Evolutionary conservation across 1,140 invertebrate species (phyloP).

Genomic region (Oedothorax gibbosus): DNA sequence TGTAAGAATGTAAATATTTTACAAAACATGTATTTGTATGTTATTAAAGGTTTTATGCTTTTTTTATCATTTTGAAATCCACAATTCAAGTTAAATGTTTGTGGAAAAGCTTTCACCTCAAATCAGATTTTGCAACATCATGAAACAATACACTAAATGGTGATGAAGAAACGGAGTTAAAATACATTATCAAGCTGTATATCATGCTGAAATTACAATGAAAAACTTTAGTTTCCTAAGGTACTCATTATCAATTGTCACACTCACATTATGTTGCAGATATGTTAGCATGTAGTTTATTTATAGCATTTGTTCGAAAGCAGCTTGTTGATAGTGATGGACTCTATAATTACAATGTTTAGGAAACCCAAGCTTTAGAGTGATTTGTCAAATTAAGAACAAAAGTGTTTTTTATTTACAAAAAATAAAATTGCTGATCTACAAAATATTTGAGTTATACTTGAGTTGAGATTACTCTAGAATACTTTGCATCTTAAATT

Average conservation of each 20-base stretch:
- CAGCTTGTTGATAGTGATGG: background rate
- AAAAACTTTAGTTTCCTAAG: background rate
- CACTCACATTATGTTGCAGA: background rate
- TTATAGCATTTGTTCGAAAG: background rate
- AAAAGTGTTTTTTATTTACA: too few relatives aligned
- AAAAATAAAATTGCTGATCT: too few relatives aligned
- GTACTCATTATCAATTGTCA: too few relatives aligned
- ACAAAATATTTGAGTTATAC: too few relatives aligned
- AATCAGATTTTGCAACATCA: background rate
- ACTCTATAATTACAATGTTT: background rate
- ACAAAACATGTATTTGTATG: too few relatives aligned
- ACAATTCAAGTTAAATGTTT: constrained; percentile 61
- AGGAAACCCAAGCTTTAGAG: too few relatives aligned
- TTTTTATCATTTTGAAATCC: constrained; percentile 62
- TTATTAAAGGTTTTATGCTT: too few relatives aligned
- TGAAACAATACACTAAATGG: constrained; percentile 7
- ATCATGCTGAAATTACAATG: background rate
- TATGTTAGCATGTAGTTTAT: background rate
- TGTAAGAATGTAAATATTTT: too few relatives aligned
- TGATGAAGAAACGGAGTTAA: background rate
- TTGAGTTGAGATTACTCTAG: too few relatives aligned
- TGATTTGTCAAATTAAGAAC: too few relatives aligned
- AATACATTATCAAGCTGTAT: background rate
- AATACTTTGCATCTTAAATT: background rate
- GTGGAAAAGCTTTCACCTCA: constrained; percentile 73